Conservation (phyloP, 1,140 invertebrate species). For the Nephila pilipes region DNA sequence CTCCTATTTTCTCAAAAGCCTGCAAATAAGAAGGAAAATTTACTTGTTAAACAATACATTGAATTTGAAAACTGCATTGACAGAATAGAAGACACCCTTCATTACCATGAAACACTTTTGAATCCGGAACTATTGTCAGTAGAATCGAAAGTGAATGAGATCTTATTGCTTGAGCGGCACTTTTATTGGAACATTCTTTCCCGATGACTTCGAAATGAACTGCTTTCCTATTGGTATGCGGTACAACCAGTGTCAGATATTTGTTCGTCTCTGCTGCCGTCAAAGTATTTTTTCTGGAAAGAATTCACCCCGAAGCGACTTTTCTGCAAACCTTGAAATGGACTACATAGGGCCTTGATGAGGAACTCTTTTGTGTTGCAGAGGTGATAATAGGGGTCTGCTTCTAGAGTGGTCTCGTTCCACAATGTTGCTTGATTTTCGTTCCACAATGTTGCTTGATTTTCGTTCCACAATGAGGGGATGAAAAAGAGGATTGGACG, state of each 20-base stretch:
- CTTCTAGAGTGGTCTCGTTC: constrained; percentile 58
- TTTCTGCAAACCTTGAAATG: constrained; percentile 47
- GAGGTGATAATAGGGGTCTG: constrained; percentile 62
- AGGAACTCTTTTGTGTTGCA: constrained; percentile 49
- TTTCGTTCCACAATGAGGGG: constrained; percentile 17
- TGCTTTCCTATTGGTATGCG: constrained; percentile 14
- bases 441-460: constrained; percentile 24
- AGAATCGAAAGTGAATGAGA: neutral
- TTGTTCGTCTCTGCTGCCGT: neutral
- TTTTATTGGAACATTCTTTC: constrained; percentile 44
- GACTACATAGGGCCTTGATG: constrained; percentile 54
- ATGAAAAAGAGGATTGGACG: neutral
- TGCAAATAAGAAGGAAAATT: too few species aligned
- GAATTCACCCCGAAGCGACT: constrained; percentile 32
- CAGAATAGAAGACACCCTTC: neutral
- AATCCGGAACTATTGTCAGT: neutral
- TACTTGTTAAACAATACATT: too few species aligned
- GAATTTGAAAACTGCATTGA: too few species aligned
- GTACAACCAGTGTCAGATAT: neutral
- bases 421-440: constrained; percentile 18
- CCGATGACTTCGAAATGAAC: neutral
- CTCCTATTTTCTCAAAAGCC: too few species aligned
- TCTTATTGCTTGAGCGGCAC: neutral
- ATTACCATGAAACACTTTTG: neutral
- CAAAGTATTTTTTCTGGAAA: constrained; percentile 48